Base-by-base conservation (phyloP, 2,888 invertebrate genomes). In the Blera fallax region DNA sequence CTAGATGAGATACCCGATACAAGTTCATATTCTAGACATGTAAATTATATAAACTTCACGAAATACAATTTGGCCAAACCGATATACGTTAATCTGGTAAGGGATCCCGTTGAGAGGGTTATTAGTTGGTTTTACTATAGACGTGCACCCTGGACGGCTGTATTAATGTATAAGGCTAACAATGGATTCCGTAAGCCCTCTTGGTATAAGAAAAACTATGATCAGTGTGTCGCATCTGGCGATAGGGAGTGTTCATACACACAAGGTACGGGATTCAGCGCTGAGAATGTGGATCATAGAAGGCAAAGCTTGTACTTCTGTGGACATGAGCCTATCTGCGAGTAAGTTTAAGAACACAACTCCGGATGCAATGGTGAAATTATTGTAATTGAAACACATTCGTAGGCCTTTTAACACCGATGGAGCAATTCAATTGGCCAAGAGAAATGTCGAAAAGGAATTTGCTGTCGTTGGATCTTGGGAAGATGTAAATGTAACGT, bases 101-200 rank as follows among this genome's bases (percentile, higher is more conserved):
- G 97, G 14, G 97, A 98, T 92, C 97, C 97, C 0, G 95, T 97
- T 40, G 97, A 98, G 91, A 94, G 97, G 50, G 95, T 97, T 27
- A 96, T 97, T 89, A 97, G 97, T 5, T 97, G 97, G 97, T 97
- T 97, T 90, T 97, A 97, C 92, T 97, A 97, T 91, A 95, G 97
- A 10, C 93, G 97, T 65, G 97, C 97, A 0, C 97, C 97, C 0
- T 97, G 97, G 97, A 88, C 79, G 8, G 89, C 88, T 0, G 83
- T 89, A 2, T 85, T 88, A 54, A 89, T 87, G 87, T 89, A 87
- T 50, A 72, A 87, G 7, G 5, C 87, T 0, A 84, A 60, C 4
- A 88, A 89, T 34, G 73, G 78, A 32, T 89, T 89, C 45, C 21
- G 64, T 2, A 73, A 80, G 8, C 52, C 82, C 0, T 37, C 82